Evolutionary conservation across 2,113 vertebrate species (phyloP), one percentile per base, ranked within the genome.

Genomic region (Taxidea taxus): DNA sequence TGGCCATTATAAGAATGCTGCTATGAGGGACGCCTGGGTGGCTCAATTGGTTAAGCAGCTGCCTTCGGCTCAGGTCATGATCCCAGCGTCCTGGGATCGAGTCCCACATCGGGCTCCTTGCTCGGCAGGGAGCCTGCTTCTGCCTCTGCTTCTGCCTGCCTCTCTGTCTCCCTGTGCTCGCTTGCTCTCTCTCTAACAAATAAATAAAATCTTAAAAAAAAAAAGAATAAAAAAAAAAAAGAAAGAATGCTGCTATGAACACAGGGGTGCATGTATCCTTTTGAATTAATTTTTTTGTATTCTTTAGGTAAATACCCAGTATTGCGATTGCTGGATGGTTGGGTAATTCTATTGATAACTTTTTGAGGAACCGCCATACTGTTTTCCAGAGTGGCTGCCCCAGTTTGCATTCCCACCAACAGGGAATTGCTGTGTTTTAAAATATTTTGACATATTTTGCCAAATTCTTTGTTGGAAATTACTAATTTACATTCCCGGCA

Each of bases 401-500:
- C 42, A 18, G 42, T 77, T 44, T 77, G 74, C 42, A 5, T 77
- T 77, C 42, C 27, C 74, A 77, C 74, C 42, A 77, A 77, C 7
- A 47, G 74, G 25, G 49, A 21, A 70, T 92, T 89, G 5, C 29
- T 90, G 4, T 87, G 3, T 84, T 94, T 91, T 83, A 37, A 91
- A 96, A 44, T 85, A 88, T 86, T 70, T 95, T 81, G 66, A 29
- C 13, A 27, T 60, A 29, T 95, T 93, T 93, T 84, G 64, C 44
- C 90, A 89, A 39, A n/a, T 85, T 84, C 62, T n/a, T 81, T 80
- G 37, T 85, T 84, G 18, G 58, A 51, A 91, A 85, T 84, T n/a
- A 56, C 18, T 68, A 29, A 72, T 56, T 70, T 82, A 16, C 70
- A 42, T 64, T 54, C 54, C 78, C 23, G 18, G 54, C 4, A 78